Conservation (phyloP, 2,888 invertebrate species). For the Eupithecia exiguata region DNA sequence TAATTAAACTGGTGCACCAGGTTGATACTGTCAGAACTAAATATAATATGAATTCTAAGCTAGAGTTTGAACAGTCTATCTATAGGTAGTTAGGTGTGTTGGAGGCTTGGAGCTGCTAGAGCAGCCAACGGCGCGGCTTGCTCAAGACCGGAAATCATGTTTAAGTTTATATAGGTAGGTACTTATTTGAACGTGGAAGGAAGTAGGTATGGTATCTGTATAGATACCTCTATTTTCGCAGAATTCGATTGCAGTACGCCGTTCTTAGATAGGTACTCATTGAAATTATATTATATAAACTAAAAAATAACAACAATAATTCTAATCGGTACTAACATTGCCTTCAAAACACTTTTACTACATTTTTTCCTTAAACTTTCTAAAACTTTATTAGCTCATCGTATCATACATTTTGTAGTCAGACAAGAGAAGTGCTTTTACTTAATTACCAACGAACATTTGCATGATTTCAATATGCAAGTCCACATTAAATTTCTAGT, state of each 20-base stretch:
- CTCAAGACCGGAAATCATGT: slow-evolving; percentile 14
- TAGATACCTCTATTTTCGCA: background rate
- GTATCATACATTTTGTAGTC: slow-evolving; percentile 12
- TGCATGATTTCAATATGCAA: slow-evolving; percentile 6
- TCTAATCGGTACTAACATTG: background rate
- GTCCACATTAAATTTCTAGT: background rate
- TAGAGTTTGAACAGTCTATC: background rate
- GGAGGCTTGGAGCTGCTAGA: background rate
- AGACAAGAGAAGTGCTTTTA: slow-evolving; percentile 10
- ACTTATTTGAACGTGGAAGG: slow-evolving; percentile 9
- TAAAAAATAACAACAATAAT: background rate
- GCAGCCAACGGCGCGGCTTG: slow-evolving; percentile 3
- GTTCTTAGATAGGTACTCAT: background rate
- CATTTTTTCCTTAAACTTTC: slow-evolving; percentile 15
- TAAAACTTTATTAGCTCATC: slow-evolving; percentile 8
- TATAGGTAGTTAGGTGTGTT: slow-evolving; percentile 1
- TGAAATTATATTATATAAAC: background rate
- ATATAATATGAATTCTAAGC: background rate
- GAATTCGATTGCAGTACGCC: background rate
- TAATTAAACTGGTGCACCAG: slow-evolving; percentile 53
- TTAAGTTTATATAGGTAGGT: slow-evolving; percentile 10
- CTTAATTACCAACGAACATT: slow-evolving; percentile 8
- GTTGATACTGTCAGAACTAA: slow-evolving; percentile 8
- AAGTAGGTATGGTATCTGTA: slow-evolving; percentile 3
- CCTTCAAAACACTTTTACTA: slow-evolving; percentile 10